phyloP scores from a whole-genome alignment of 2,888 invertebrate genomes.

The Baronia brevicornis region DNA sequence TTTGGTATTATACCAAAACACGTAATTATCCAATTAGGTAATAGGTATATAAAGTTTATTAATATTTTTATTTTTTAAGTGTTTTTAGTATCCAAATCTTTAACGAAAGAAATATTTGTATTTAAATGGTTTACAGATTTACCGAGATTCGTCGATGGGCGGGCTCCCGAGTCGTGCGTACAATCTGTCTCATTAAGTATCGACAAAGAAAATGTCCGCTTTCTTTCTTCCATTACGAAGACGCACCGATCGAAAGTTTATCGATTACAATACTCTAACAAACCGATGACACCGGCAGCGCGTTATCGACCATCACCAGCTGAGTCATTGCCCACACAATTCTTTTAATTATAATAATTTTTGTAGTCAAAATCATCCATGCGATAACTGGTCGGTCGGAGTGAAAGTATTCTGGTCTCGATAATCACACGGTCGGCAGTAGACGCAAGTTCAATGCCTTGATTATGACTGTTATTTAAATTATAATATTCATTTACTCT shows the following conservation, averaged over 20 bases:
- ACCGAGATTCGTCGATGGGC: conserved; percentile 24
- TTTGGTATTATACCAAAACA: too few relatives aligned
- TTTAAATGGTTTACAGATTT: too few relatives aligned
- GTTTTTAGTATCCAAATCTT: too few relatives aligned
- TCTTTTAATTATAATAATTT: conserved; percentile 67
- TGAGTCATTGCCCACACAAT: conserved; percentile 63
- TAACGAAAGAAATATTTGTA: too few relatives aligned
- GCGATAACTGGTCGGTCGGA: conserved; percentile 42
- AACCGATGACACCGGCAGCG: conserved; percentile 49
- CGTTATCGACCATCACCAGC: conserved; percentile 58
- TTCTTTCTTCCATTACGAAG: conserved; percentile 51
- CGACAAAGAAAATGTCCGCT: conserved; percentile 54
- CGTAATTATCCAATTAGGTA: too few relatives aligned
- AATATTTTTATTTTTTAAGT: too few relatives aligned
- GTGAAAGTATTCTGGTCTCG: conserved; percentile 69
- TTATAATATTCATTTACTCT: conserved; percentile 56
- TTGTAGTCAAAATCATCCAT: conserved; percentile 53
- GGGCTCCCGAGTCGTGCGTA: conserved; percentile 50
- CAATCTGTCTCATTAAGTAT: conserved; percentile 57
- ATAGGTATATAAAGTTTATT: too few relatives aligned
- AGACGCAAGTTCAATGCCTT: conserved; percentile 71
- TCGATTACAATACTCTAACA: conserved; percentile 43
- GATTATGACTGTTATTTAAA: conserved; percentile 65
- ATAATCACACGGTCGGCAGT: conserved; percentile 52
- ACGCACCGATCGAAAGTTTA: conserved; percentile 56